A percentile compares a stretch with the other conserved stretches of the same genome.
phyloP scores from a whole-genome alignment of 2,113 vertebrate genomes.

The Dendropsophus ebraccatus region DNA sequence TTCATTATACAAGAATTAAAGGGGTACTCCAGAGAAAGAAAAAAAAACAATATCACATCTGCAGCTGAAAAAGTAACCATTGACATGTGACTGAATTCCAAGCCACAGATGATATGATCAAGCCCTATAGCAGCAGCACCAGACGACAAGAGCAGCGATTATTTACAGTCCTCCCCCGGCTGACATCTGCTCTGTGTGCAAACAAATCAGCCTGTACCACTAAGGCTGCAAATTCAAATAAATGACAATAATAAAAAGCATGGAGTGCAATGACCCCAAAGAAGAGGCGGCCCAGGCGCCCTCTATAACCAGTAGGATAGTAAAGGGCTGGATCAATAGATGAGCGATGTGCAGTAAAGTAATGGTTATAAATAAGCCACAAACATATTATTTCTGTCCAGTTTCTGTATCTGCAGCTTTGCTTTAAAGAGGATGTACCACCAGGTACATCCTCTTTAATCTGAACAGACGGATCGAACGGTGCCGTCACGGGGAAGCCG shows the following conservation, averaged over 20 bases:
- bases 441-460: too few relatives aligned
- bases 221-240: constrained; percentile 9
- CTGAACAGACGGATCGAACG: too few relatives aligned
- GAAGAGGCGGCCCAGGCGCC: neutral
- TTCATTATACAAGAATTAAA: too few relatives aligned
- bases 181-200: neutral
- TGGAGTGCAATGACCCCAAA: neutral
- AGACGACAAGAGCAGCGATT: neutral
- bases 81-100: neutral
- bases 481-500: too few relatives aligned
- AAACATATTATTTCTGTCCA: neutral
- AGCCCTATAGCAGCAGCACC: neutral
- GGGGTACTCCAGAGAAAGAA: too few relatives aligned
- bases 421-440: too few relatives aligned
- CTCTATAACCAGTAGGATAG: neutral
- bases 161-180: constrained; percentile 1
- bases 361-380: neutral
- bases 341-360: neutral
- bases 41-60: too few relatives aligned
- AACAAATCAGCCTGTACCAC: neutral
- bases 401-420: neutral
- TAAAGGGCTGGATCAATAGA: neutral
- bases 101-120: neutral
- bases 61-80: neutral
- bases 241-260: neutral